A percentile compares a stretch with the other conserved stretches of the same genome.
Evolutionary conservation across 2,113 vertebrate genomes (phyloP).

Genomic region (Calidris pugnax): DNA sequence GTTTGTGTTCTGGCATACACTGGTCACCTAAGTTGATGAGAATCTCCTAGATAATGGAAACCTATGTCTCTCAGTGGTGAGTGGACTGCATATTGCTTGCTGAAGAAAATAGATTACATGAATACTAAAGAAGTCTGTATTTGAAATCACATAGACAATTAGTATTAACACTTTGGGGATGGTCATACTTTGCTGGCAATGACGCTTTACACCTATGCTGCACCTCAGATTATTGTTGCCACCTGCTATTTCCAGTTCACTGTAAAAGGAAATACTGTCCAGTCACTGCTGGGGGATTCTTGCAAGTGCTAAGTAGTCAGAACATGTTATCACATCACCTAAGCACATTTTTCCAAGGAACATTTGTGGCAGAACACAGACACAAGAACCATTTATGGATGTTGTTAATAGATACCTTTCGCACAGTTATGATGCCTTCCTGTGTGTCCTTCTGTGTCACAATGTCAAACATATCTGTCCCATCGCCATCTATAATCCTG

Average conservation of each 20-base stretch:
- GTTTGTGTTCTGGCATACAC: not conserved
- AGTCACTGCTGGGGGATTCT: not conserved
- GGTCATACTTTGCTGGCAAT: not conserved
- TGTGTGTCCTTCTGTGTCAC: slow-evolving; percentile 79
- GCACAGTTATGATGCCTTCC: slow-evolving; percentile 80
- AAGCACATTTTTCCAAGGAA: not conserved
- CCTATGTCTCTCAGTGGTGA: not conserved
- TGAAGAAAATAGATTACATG: not conserved
- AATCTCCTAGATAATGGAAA: not conserved
- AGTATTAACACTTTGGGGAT: not conserved
- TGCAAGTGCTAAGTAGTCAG: not conserved
- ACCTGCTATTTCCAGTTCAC: not conserved
- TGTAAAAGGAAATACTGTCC: not conserved
- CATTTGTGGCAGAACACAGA: not conserved
- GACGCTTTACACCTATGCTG: not conserved
- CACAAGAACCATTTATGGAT: not conserved
- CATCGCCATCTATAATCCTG: slow-evolving; percentile 80
- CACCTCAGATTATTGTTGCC: not conserved
- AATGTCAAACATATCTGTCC: slow-evolving; percentile 82
- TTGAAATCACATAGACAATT: not conserved
- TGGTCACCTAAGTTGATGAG: not conserved
- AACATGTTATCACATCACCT: not conserved
- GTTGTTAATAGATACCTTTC: slow-evolving; percentile 71
- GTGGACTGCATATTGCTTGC: not conserved
- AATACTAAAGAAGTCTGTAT: not conserved